Conservation (phyloP, 2,888 invertebrate species). For the Elysia crispata region DNA sequence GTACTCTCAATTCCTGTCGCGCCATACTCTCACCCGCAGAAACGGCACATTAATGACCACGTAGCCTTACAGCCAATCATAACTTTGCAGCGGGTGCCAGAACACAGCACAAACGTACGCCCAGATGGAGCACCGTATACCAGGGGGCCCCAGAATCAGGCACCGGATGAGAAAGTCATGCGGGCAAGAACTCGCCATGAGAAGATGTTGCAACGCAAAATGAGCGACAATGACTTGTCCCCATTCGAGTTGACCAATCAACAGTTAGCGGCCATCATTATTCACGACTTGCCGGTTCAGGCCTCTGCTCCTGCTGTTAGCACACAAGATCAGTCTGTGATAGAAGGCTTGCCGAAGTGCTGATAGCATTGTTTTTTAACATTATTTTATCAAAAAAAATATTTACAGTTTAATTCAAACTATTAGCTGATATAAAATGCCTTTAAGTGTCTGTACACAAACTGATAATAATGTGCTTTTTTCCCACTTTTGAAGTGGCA, state of each 20-base stretch:
- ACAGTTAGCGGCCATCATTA: conserved; percentile 66
- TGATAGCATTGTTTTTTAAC: no score
- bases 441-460: no score
- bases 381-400: no score
- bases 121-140: not conserved
- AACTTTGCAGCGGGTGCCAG: conserved; percentile 62
- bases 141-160: not conserved
- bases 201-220: conserved; percentile 60
- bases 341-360: no score
- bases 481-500: no score
- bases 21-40: not conserved
- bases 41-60: not conserved
- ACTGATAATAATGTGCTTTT: no score
- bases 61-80: conserved; percentile 62
- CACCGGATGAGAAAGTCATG: conserved; percentile 54
- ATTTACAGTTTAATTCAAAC: no score
- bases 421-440: no score
- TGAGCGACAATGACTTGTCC: conserved; percentile 65
- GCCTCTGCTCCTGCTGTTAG: not conserved
- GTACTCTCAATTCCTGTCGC: no score
- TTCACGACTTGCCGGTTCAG: conserved; percentile 62
- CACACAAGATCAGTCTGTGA: no score
- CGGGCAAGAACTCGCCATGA: conserved; percentile 60
- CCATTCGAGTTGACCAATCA: conserved; percentile 62
- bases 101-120: conserved; percentile 46